phyloP scores from a whole-genome alignment of 1,140 invertebrate species.

The Drosophila sechellia region DNA sequence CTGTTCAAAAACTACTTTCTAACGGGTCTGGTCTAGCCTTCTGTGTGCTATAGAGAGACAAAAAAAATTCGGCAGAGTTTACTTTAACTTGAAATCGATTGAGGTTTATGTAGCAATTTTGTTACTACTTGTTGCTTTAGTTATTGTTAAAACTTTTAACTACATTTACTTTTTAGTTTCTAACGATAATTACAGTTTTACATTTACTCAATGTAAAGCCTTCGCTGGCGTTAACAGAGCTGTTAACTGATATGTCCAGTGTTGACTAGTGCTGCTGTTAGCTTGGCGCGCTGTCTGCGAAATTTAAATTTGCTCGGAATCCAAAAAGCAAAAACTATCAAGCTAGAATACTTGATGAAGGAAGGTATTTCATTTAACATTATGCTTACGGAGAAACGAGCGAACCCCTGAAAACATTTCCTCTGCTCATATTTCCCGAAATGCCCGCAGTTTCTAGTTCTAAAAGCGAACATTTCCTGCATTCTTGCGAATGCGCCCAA shows the following conservation, averaged over 20 bases:
- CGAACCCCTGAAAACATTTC: constrained; percentile 12
- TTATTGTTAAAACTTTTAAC: no score
- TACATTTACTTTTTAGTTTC: no score
- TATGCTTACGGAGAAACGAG: no score
- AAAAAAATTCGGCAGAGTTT: neutral
- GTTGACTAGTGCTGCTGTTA: neutral
- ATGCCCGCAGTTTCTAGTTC: constrained; percentile 22
- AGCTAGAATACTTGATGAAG: no score
- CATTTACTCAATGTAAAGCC: no score
- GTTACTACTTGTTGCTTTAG: no score
- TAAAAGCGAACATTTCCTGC: constrained; percentile 18
- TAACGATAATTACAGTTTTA: no score
- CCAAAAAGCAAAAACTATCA: no score
- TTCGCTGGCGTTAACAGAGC: neutral
- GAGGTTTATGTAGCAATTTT: no score
- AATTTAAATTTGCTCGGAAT: neutral
- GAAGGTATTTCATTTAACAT: no score
- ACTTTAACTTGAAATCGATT: neutral
- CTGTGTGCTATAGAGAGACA: neutral
- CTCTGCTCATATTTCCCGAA: constrained; percentile 25
- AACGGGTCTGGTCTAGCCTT: constrained; percentile 4
- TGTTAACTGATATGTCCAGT: neutral
- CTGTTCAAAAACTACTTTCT: neutral
- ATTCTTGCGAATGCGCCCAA: constrained; percentile 30
- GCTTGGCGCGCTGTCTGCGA: neutral